phyloP scores from a whole-genome alignment of 2,797 vertebrate genomes.

The Mus minutoides region DNA sequence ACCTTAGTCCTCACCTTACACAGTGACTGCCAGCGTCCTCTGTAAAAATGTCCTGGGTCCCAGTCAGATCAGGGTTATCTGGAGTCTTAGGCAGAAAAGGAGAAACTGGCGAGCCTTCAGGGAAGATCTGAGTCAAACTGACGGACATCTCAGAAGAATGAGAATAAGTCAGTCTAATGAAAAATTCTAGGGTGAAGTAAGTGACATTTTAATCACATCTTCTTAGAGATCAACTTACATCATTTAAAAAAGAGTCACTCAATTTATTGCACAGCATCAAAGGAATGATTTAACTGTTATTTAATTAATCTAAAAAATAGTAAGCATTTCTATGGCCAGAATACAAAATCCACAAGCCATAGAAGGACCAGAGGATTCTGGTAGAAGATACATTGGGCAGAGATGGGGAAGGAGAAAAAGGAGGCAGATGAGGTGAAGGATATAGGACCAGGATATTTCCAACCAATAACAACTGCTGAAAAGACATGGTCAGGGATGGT shows the following conservation, averaged over 20 bases:
- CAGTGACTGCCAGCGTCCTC: not conserved
- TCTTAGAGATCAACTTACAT: conserved; percentile 48
- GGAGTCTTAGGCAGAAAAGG: conserved; percentile 4
- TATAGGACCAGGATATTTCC: not conserved
- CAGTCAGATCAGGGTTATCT: not conserved
- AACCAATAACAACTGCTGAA: not conserved
- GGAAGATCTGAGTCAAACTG: conserved; percentile 23
- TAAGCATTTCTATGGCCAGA: not conserved
- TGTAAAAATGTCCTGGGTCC: not conserved
- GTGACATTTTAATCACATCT: conserved; percentile 43
- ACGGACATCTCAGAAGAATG: conserved; percentile 34
- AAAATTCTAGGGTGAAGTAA: conserved; percentile 34
- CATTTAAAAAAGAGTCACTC: conserved; percentile 32
- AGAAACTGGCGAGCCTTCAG: conserved; percentile 44
- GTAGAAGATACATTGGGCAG: not conserved
- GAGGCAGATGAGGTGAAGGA: not conserved
- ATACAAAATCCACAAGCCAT: not conserved
- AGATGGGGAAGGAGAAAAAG: not conserved
- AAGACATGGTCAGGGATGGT: not conserved
- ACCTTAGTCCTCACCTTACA: not conserved
- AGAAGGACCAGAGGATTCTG: not conserved
- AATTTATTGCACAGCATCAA: conserved; percentile 41
- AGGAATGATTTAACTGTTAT: conserved; percentile 25
- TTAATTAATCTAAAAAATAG: conserved; percentile 34
- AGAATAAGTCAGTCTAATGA: conserved; percentile 57